Conservation (phyloP, 2,113 vertebrate species). For the Mesitornis unicolor region DNA sequence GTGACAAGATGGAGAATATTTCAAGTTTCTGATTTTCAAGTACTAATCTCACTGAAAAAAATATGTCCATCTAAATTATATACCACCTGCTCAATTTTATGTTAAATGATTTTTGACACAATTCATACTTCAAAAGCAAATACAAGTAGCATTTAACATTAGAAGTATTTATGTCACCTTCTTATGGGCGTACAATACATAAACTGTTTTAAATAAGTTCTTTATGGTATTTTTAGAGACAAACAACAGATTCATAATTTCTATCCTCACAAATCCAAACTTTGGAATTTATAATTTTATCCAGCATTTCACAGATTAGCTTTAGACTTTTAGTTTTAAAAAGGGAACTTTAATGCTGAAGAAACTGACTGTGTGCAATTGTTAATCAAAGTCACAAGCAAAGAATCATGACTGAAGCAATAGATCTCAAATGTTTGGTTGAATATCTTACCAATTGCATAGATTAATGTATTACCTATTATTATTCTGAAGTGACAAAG, state of each 20-base stretch:
- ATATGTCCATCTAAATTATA: not conserved
- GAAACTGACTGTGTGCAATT: not conserved
- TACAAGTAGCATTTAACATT: not conserved
- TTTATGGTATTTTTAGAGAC: not conserved
- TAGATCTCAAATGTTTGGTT: not conserved
- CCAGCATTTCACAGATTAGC: not conserved
- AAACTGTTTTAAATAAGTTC: not conserved
- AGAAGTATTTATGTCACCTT: not conserved
- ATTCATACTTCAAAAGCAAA: not conserved
- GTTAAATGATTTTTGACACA: not conserved
- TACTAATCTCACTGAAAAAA: not conserved
- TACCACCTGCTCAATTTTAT: not conserved
- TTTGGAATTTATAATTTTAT: not conserved
- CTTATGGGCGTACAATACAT: not conserved
- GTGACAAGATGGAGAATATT: not conserved
- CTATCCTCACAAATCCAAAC: not conserved
- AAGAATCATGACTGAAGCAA: not conserved
- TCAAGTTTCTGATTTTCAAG: not conserved
- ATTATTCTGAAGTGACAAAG: constrained; percentile 2
- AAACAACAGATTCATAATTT: not conserved
- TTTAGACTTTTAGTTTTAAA: not conserved
- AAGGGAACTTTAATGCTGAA: not conserved
- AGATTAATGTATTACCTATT: not conserved
- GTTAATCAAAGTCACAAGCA: not conserved
- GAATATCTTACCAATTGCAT: not conserved